Evolutionary conservation across 1,140 invertebrate species (phyloP).

Genomic region (Pseudomyrmex concolor): DNA sequence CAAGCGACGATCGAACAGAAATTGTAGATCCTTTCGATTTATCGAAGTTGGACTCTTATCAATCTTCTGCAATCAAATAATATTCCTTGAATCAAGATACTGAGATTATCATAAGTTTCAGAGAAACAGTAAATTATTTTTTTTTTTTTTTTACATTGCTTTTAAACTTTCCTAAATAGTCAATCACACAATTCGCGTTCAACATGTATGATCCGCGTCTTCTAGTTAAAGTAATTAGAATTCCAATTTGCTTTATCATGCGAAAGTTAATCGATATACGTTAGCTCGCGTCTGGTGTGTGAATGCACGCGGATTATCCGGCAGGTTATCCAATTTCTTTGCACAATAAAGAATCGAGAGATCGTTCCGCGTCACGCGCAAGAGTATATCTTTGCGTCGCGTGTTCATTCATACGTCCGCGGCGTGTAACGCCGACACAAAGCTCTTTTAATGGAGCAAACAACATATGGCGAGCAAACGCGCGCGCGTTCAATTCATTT

Average conservation of each 20-base stretch:
- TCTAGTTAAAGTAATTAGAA: constrained; percentile 18
- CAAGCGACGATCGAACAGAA: constrained; percentile 7
- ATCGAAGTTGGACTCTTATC: constrained; percentile 7
- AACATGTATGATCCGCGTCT: constrained; percentile 11
- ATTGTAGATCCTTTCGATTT: constrained; percentile 29
- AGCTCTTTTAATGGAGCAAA: constrained; percentile 74
- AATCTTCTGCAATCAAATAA: background rate
- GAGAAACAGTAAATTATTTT: background rate
- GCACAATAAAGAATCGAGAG: constrained; percentile 53
- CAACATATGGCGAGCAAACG: constrained; percentile 76
- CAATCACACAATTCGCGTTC: constrained; percentile 4
- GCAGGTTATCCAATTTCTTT: constrained; percentile 57
- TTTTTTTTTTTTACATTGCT: too few relatives aligned
- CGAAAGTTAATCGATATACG: constrained; percentile 32
- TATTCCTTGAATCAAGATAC: background rate
- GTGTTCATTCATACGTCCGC: constrained; percentile 66
- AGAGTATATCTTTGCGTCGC: constrained; percentile 34
- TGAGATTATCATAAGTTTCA: too few relatives aligned
- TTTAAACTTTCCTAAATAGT: background rate
- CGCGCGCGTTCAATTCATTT: constrained; percentile 70
- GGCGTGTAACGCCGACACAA: constrained; percentile 66
- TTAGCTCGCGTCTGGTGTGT: constrained; percentile 13
- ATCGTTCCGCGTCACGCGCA: constrained; percentile 21
- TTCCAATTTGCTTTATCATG: background rate
- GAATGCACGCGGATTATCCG: constrained; percentile 49